Percentiles rank a stretch among this genome's conserved stretches.
Evolutionary conservation across 92 coral and sea anemone genomes (phyloP).

Genomic region (Siderastrea siderea): DNA sequence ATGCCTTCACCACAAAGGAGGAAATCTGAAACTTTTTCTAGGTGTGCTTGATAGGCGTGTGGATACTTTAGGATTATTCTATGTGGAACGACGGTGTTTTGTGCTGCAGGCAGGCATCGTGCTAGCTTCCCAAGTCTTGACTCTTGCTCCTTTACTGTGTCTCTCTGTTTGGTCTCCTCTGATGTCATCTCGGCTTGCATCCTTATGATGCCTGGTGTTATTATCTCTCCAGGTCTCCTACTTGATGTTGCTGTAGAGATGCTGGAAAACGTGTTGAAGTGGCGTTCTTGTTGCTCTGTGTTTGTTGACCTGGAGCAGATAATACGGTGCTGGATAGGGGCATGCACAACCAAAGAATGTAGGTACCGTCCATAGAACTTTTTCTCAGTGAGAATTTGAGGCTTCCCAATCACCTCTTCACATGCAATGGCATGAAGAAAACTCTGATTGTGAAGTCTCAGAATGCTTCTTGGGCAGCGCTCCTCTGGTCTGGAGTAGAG

Average conservation of each 20-base stretch:
- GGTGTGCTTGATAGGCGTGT: constrained; percentile 45
- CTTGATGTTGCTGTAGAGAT: constrained; percentile 47
- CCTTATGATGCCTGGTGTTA: constrained; percentile 48
- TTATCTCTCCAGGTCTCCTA: constrained; percentile 58
- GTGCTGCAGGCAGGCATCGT: constrained; percentile 29
- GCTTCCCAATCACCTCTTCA: constrained; percentile 32
- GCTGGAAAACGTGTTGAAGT: constrained; percentile 31
- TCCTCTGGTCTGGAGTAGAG: constrained; percentile 14
- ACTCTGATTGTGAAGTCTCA: constrained; percentile 36
- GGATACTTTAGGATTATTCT: constrained; percentile 18
- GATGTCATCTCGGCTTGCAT: constrained; percentile 51
- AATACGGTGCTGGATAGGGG: constrained; percentile 28
- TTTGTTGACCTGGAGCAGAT: constrained; percentile 29
- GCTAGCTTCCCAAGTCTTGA: constrained; percentile 52
- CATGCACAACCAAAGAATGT: constrained; percentile 43
- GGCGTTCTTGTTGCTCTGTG: constrained; percentile 41
- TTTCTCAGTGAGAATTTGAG: constrained; percentile 24
- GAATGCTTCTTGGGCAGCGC: constrained; percentile 29
- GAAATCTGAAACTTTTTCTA: constrained; percentile 51
- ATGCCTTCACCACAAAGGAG: constrained; percentile 42
- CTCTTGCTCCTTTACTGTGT: constrained; percentile 46
- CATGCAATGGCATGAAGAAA: constrained; percentile 43
- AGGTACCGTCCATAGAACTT: constrained; percentile 54
- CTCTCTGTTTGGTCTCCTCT: background rate
- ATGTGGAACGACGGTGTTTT: constrained; percentile 44